These are phyloP conservation scores for Fopius arisanus DNA, from an alignment of 1,140 invertebrate species.

Conservation along the genomic window DNA sequence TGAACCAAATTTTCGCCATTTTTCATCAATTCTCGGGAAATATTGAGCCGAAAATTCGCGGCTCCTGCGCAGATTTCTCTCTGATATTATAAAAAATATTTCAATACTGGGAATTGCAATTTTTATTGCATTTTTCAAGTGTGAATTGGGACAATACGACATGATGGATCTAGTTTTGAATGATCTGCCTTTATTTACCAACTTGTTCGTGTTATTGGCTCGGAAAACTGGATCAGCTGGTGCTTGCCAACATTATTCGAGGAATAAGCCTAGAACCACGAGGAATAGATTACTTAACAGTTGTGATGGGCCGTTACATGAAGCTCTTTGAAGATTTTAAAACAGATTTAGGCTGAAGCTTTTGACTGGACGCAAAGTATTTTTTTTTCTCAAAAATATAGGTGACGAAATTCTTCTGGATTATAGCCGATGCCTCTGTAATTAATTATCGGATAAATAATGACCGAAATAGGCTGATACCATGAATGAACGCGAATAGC, in stretches of 20 bases:
- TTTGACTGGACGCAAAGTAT: background rate
- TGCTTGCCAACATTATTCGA: constrained; percentile 28
- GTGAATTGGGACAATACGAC: background rate
- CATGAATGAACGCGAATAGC: background rate
- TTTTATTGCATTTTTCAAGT: background rate
- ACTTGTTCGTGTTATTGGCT: constrained; percentile 26
- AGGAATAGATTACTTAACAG: background rate
- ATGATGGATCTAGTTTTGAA: background rate
- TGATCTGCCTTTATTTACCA: constrained; percentile 18
- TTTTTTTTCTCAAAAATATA: constrained; percentile 16
- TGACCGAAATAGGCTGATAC: background rate
- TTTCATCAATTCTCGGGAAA: no score
- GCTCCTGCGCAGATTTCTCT: no score
- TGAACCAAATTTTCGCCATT: no score
- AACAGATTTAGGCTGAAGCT: constrained; percentile 11
- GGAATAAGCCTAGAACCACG: background rate
- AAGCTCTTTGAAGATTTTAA: background rate
- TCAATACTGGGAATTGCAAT: no score
- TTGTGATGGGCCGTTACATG: constrained; percentile 11
- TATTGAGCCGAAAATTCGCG: no score
- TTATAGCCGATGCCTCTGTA: background rate
- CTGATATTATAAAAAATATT: no score
- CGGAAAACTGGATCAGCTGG: constrained; percentile 16
- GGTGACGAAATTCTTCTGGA: no score
- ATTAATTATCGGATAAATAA: background rate